Percentiles rank a stretch among this genome's conserved stretches.
Evolutionary conservation across 2,113 vertebrate genomes (phyloP).

Genomic region (Paradoxurus hermaphroditus): DNA sequence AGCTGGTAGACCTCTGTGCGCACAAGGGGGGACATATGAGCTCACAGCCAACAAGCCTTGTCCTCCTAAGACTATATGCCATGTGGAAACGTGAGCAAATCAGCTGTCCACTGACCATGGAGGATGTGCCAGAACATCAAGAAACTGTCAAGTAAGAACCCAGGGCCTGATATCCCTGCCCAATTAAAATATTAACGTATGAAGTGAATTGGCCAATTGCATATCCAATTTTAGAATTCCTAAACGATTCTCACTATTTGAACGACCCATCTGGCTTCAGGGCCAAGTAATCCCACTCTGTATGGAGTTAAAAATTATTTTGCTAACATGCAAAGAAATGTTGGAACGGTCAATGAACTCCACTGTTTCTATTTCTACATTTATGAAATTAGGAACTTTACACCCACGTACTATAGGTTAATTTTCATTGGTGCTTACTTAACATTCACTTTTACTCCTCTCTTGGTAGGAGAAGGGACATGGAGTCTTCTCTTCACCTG

Average conservation of each 20-base stretch:
- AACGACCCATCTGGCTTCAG: not conserved
- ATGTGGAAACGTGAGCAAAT: not conserved
- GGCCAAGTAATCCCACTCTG: fast-evolving
- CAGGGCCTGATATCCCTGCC: fast-evolving
- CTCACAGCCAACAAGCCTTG: not conserved
- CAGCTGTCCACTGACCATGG: not conserved
- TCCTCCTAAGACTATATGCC: not conserved
- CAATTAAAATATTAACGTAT: not conserved
- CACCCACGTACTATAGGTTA: not conserved
- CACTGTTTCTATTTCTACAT: not conserved
- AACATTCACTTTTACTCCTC: not conserved
- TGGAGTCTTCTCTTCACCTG: not conserved
- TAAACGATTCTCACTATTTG: not conserved
- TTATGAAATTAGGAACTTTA: not conserved
- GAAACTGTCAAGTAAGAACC: not conserved
- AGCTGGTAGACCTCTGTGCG: not conserved
- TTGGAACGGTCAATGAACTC: not conserved
- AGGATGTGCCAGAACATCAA: not conserved
- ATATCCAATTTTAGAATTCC: not conserved
- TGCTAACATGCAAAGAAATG: not conserved
- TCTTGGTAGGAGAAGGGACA: not conserved
- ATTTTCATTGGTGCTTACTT: not conserved
- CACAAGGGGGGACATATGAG: not conserved
- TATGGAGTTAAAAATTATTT: not conserved
- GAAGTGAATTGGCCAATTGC: not conserved